Base-by-base conservation (phyloP, 1,140 invertebrate species). In the Drosophila funebris region DNA sequence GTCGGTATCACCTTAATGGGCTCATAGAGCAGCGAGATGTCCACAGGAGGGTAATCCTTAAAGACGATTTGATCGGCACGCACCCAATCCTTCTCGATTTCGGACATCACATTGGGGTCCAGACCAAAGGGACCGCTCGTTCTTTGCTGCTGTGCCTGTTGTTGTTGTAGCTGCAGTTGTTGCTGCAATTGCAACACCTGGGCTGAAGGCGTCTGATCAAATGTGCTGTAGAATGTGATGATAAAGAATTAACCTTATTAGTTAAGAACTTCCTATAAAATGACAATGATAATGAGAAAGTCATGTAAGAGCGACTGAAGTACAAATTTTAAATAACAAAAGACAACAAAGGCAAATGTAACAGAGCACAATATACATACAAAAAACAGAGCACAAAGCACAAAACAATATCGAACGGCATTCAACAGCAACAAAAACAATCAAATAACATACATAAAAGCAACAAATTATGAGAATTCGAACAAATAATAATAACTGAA, bases 81-180 rank as follows among this genome's bases (percentile, higher is more conserved):
- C 11, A 82, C 78, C 91, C 91, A 90, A 56, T 88, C 90, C 39
- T 88, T 91, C 79, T 95, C 94, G 20, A 95, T 93, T 70, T 93
- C 93, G 14, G 94, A 93, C 71, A 96, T 93, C 20, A 96, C 93
- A 44, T 94, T 93, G 14, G 94, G 93, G 79, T 96, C 95, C 14
- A 96, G 87, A 9, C 95, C 94, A 85, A 96, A 96, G 6, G 95
- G 95, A 39, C 95, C 96, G 0, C 93, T 92, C 13, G 90, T 75
- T 27, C 69, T 68, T 11, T 74, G 70, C 46, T 90, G 90, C 39
- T 76, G 73, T n/a, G 68, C 72, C 56, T 88, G 90, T 14, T 87
- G 78, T 24, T 83, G 76, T 20, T 83, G 68, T 18, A 83, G 69
- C 14, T 66, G 53, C 44, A 76, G 24, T 39, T 83, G 90, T 37